Evolutionary conservation across 1,140 invertebrate species (phyloP).

Genomic region (Dinoponera quadriceps): DNA sequence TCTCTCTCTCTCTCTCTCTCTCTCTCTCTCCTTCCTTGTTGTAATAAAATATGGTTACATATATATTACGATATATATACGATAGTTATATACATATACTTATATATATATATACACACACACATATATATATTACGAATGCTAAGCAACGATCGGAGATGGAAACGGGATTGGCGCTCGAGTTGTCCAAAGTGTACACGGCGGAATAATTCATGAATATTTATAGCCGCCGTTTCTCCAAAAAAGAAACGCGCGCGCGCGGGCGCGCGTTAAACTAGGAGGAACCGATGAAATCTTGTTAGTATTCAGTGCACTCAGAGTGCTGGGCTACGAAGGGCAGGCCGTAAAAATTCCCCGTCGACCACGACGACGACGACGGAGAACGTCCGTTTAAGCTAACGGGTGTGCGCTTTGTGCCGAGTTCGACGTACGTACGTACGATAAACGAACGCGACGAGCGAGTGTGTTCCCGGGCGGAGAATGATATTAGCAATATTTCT

Average conservation of each 20-base stretch:
- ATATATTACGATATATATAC: not conserved
- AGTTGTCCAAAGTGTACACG: constrained; percentile 22
- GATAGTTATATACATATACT: not conserved
- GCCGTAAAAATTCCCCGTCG: constrained; percentile 42
- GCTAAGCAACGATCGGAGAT: constrained; percentile 12
- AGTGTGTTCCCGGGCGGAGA: constrained; percentile 42
- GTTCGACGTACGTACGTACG: constrained; percentile 27
- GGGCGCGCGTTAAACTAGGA: constrained; percentile 46
- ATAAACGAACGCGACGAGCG: constrained; percentile 14
- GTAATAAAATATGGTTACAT: no score
- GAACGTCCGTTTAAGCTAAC: constrained; percentile 38
- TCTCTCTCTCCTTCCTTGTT: no score
- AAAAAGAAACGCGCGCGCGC: constrained; percentile 21
- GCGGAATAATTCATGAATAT: constrained; percentile 50
- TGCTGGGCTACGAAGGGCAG: constrained; percentile 45
- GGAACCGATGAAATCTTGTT: constrained; percentile 55
- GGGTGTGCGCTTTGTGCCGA: constrained; percentile 24
- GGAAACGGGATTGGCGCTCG: constrained; percentile 10
- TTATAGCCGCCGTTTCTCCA: constrained; percentile 50
- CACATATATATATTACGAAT: constrained; percentile 17
- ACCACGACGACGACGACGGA: constrained; percentile 4
- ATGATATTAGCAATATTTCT: constrained; percentile 70
- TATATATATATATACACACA: constrained; percentile 14
- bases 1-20: no score
- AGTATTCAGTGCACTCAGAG: constrained; percentile 43